Percentiles rank a stretch among this genome's conserved stretches.
Conservation (phyloP, 1,140 invertebrate species). For the Calephelis nemesis region DNA sequence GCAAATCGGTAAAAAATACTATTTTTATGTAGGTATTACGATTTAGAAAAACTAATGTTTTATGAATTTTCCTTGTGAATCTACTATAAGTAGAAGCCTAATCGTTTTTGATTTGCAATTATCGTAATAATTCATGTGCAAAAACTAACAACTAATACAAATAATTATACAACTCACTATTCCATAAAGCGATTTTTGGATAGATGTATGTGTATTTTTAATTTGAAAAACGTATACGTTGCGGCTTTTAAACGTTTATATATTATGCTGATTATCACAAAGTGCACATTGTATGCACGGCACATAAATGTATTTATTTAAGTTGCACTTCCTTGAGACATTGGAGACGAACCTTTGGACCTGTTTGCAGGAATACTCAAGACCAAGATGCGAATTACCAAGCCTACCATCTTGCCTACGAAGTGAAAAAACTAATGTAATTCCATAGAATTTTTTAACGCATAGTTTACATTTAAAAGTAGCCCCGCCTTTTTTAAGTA, state of each 20-base stretch:
- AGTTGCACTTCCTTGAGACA: conserved; percentile 47
- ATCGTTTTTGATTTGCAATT: too few relatives aligned
- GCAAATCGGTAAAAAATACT: too few relatives aligned
- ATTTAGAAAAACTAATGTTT: too few relatives aligned
- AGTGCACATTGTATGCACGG: conserved; percentile 42
- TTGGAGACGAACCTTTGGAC: conserved; percentile 68
- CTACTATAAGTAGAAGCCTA: too few relatives aligned
- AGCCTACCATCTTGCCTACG: conserved; percentile 98
- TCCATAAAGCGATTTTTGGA: not conserved
- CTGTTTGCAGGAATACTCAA: conserved; percentile 82
- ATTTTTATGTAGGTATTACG: too few relatives aligned
- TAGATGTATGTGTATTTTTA: not conserved
- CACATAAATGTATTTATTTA: conserved; percentile 30
- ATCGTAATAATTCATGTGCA: not conserved
- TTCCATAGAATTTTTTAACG: conserved; percentile 72
- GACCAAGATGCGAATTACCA: conserved; percentile 94
- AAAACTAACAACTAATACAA: not conserved
- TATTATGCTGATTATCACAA: conserved; percentile 34
- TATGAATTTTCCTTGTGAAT: not conserved
- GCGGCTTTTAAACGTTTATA: conserved; percentile 47
- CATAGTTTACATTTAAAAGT: conserved; percentile 54
- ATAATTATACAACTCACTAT: not conserved
- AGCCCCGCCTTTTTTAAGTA: conserved; percentile 25
- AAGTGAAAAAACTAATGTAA: conserved; percentile 99
- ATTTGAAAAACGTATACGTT: conserved; percentile 33